Percentiles rank a stretch among this genome's conserved stretches.
Evolutionary conservation across 2,797 vertebrate genomes (phyloP).

Genomic region (Myoxocephalus aenaeus): DNA sequence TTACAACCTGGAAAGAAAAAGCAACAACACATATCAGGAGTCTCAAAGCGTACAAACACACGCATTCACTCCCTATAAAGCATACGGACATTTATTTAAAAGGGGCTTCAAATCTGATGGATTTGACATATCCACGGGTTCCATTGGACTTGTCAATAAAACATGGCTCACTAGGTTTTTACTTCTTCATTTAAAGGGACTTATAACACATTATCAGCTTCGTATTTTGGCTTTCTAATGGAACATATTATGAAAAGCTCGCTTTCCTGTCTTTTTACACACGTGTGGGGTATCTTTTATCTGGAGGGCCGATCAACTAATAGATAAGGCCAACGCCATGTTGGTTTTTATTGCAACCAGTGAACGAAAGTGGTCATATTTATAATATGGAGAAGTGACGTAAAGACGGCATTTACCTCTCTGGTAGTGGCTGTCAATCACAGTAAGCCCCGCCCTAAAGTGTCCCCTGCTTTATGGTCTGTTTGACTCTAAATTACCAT

Average conservation of each 20-base stretch:
- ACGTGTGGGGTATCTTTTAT: too few relatives aligned
- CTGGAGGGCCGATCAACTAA: not conserved
- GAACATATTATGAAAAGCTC: not conserved
- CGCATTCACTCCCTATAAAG: not conserved
- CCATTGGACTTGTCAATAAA: not conserved
- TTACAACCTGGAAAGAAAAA: not conserved
- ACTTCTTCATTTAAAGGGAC: not conserved
- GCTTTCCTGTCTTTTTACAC: not conserved
- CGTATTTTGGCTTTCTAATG: not conserved
- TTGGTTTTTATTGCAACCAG: not conserved
- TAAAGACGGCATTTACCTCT: not conserved
- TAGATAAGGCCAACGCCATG: not conserved
- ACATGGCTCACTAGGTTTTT: not conserved
- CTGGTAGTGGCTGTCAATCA: not conserved
- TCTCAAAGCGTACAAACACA: not conserved
- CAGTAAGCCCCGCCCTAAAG: not conserved
- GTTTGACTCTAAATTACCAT: too few relatives aligned
- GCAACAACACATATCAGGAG: not conserved
- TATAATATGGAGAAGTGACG: not conserved
- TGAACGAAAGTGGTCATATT: not conserved
- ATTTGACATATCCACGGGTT: not conserved
- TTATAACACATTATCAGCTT: not conserved
- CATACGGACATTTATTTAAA: constrained; percentile 1
- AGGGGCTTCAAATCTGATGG: not conserved
- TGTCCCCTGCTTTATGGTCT: too few relatives aligned